Evolutionary conservation across 2,797 vertebrate genomes (phyloP).

Genomic region (Falco peregrinus): DNA sequence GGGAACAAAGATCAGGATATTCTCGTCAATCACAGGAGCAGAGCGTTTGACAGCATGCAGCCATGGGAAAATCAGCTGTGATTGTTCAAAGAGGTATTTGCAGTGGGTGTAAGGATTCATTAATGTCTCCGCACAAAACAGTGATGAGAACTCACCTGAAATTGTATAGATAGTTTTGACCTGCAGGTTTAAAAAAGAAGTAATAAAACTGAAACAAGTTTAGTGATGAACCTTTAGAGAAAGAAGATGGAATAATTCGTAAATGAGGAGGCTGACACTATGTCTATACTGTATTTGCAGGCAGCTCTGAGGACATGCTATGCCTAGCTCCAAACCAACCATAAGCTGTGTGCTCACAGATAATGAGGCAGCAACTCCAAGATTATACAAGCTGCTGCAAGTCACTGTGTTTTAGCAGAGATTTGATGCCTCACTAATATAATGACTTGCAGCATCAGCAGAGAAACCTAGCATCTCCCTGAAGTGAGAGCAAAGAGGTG

Average conservation of each 20-base stretch:
- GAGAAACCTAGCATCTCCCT: background rate
- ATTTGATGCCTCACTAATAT: background rate
- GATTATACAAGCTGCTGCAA: background rate
- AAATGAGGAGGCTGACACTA: background rate
- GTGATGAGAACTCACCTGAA: background rate
- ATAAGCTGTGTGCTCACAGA: background rate
- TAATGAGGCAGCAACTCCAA: background rate
- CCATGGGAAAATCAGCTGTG: background rate
- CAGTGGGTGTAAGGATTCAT: background rate
- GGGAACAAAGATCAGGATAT: background rate
- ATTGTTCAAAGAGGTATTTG: background rate
- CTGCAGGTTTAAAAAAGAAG: background rate
- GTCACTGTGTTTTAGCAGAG: background rate
- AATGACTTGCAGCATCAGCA: background rate
- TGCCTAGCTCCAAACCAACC: background rate
- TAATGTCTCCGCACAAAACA: background rate
- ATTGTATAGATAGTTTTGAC: background rate
- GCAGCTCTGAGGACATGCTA: background rate
- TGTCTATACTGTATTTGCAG: accelerated
- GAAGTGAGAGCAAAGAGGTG: background rate
- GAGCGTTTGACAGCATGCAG: background rate
- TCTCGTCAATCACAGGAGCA: background rate
- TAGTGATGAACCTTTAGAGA: background rate
- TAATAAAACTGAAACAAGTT: background rate
- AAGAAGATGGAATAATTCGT: background rate